Evolutionary conservation across 2,797 vertebrate species (phyloP), one percentile per base, ranked within the genome.

Genomic region (Xenentodon cancila): DNA sequence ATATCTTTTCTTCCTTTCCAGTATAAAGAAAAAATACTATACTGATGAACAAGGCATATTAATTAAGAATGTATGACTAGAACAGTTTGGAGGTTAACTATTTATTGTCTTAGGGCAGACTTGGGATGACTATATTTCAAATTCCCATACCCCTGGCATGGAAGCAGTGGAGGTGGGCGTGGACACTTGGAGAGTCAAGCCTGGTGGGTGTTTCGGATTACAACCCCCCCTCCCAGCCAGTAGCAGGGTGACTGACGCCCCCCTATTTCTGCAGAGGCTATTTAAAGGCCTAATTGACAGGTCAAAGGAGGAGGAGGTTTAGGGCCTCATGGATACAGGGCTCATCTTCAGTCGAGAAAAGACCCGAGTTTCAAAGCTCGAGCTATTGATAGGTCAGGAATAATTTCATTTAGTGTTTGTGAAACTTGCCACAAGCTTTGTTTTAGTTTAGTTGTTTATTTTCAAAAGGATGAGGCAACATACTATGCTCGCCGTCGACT

Each of bases 221-320:
- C 89, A 84, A 17, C 67, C 56, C 66, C 64, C 71, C 30, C 0
- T 21, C 71, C 58, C 57, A 71, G 77, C 66, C 84, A 73, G 68
- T 61, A 50, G 68, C 74, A 80, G 53, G 78, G 82, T 59, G 76
- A 81, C 89, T 91, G 91, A 90, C 85, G 82, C 86, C 89, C 87
- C 62, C 85, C 89, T 92, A 92, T 93, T 93, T 93, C 84, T 85
- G 85, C 84, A 77, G 70, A 25, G 3, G 79, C 90, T 93, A 93
- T 93, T 94, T 93, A 91, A 90, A 91, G 88, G 74, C 44, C 56
- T 80, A 74, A 90, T 59, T 92, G 90, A 87, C 86, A 85, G 84
- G 82, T 56, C 48, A 53, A 8, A 12, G 30, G 27, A 58, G 19
- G 22, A 44, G 3, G 22, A 25, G 30, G 1, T 30, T 18, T 21